Evolutionary conservation across 2,113 vertebrate species (phyloP).

Genomic region (Atlantisia rogersi): DNA sequence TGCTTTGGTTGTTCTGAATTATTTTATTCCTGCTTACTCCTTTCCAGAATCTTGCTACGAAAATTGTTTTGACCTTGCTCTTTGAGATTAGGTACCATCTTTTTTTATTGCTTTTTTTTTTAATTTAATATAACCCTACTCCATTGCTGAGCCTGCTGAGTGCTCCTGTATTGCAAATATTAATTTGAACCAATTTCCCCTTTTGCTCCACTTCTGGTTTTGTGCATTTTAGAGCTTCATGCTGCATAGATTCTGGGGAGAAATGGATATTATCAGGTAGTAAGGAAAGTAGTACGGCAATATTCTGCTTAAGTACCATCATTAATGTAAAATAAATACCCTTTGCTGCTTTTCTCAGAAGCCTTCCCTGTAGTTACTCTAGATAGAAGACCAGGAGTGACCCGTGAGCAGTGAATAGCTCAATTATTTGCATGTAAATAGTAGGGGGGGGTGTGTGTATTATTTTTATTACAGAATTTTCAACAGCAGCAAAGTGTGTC

Average conservation of each 20-base stretch:
- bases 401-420: neutral
- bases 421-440: neutral
- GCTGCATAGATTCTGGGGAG: neutral
- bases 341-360: neutral
- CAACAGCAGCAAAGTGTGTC: neutral
- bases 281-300: neutral
- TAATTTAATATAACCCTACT: neutral
- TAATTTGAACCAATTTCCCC: neutral
- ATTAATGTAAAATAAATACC: neutral
- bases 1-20: neutral
- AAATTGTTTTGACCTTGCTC: neutral
- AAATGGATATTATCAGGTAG: neutral
- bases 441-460: neutral
- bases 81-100: neutral
- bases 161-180: neutral
- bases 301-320: neutral
- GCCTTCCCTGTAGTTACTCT: neutral
- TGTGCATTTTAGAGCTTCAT: neutral
- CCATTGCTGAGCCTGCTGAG: neutral
- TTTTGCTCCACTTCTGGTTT: neutral
- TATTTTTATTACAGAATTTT: neutral
- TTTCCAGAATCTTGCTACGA: neutral
- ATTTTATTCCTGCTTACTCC: neutral
- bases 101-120: neutral
- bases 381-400: neutral